Percentiles rank a stretch among this genome's conserved stretches.
These are phyloP conservation scores for Erinaceus europaeus DNA, from an alignment of 2,113 vertebrate genomes.

Conservation along the genomic window DNA sequence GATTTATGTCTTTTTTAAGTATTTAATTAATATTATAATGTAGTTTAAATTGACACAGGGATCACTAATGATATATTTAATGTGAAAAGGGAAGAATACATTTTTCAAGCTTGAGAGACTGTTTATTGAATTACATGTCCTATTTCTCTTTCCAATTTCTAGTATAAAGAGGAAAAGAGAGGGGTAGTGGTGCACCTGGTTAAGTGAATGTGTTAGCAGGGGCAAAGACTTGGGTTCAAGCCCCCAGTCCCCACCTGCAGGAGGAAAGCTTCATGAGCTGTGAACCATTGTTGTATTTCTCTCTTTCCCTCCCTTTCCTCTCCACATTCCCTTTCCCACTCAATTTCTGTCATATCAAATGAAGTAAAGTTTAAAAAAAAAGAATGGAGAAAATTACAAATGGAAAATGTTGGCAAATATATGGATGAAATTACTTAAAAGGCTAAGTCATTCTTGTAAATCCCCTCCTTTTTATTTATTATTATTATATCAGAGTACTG, in stretches of 20 bases:
- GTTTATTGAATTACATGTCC: neutral
- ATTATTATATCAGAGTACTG: no score
- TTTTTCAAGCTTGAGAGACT: neutral
- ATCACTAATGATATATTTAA: neutral
- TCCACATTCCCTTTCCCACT: no score
- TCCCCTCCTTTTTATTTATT: no score
- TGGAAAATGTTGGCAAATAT: neutral
- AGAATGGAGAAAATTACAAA: neutral
- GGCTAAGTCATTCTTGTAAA: neutral
- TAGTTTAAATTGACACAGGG: neutral
- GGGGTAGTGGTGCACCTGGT: no score
- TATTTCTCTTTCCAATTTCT: neutral
- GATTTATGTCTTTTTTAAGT: conserved; percentile 1
- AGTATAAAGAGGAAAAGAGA: neutral
- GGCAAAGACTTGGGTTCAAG: no score
- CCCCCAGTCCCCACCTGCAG: no score
- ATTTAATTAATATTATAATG: neutral
- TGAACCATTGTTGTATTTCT: no score
- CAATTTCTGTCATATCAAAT: no score
- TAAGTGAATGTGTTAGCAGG: no score
- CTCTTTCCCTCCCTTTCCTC: no score
- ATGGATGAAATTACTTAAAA: neutral
- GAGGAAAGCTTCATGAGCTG: no score
- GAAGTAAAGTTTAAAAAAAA: no score
- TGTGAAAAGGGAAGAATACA: neutral